A percentile compares a stretch with the other conserved stretches of the same genome.
Evolutionary conservation across 2,113 vertebrate genomes (phyloP).

Genomic region (Heterochromis multidens): DNA sequence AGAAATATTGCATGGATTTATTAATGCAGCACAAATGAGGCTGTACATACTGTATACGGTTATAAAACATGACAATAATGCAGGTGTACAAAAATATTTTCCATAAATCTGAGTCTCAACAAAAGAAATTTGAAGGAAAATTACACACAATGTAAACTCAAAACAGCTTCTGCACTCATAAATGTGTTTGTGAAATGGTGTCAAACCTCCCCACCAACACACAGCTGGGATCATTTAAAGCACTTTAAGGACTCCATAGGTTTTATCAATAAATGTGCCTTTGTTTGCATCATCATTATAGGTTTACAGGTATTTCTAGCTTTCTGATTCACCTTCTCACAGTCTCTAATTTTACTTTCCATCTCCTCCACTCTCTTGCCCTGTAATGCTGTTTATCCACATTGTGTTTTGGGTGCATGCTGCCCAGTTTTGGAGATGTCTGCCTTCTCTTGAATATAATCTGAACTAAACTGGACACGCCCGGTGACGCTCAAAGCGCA

Average conservation of each 20-base stretch:
- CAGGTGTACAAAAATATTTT: constrained; percentile 36
- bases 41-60: not conserved
- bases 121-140: not conserved
- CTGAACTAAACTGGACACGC: not conserved
- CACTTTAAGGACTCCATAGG: not conserved
- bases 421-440: not conserved
- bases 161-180: not conserved
- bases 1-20: constrained; percentile 15
- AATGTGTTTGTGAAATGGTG: not conserved
- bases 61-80: constrained; percentile 31
- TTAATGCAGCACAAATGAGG: not conserved
- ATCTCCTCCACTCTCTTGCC: no score
- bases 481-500: fast-evolving
- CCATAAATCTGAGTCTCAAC: constrained; percentile 11
- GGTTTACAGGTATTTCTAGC: not conserved
- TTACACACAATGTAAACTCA: constrained; percentile 30
- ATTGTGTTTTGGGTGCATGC: not conserved
- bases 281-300: not conserved
- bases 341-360: no score
- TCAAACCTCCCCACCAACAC: not conserved
- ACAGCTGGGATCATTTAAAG: not conserved
- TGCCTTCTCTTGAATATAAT: not conserved
- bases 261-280: not conserved
- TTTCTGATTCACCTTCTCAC: fast-evolving
- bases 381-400: no score